A percentile compares a stretch with the other conserved stretches of the same genome.
phyloP scores from a whole-genome alignment of 2,888 invertebrate genomes.

The Xanthorhoe designata region DNA sequence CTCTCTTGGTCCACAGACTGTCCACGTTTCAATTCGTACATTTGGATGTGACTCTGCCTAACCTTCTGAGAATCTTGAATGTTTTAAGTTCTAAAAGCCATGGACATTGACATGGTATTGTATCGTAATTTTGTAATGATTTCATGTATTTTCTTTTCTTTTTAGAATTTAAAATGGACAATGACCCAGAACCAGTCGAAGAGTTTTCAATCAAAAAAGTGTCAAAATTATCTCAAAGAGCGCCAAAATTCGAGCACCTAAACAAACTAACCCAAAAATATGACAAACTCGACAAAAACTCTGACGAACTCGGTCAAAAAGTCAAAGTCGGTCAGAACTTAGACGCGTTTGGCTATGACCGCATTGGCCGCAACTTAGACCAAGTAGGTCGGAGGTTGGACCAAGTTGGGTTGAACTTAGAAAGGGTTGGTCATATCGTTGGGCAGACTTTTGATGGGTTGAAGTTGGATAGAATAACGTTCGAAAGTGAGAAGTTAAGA shows the following conservation, averaged over 20 bases:
- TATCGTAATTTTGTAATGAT: too few species aligned
- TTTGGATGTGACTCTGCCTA: too few species aligned
- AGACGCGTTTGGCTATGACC: slow-evolving; percentile 28
- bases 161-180: slow-evolving; percentile 66
- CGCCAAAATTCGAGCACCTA: slow-evolving; percentile 53
- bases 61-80: too few species aligned
- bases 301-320: slow-evolving; percentile 44
- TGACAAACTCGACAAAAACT: slow-evolving; percentile 24
- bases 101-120: too few species aligned
- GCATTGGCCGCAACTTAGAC: slow-evolving; percentile 35
- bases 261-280: slow-evolving; percentile 44
- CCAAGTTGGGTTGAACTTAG: slow-evolving; percentile 34
- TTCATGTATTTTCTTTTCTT: slow-evolving; percentile 10
- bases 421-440: slow-evolving; percentile 49
- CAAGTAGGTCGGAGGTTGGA: slow-evolving; percentile 46
- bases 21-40: too few species aligned
- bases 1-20: too few species aligned
- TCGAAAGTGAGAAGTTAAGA: slow-evolving; percentile 69
- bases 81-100: too few species aligned
- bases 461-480: slow-evolving; percentile 66
- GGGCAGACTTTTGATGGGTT: slow-evolving; percentile 54
- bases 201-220: slow-evolving; percentile 61
- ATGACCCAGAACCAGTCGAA: slow-evolving; percentile 53
- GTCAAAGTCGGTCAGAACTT: too few species aligned
- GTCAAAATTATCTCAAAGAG: slow-evolving; percentile 51